phyloP scores from a whole-genome alignment of 2,113 vertebrate genomes.

The Burhinus oedicnemus region DNA sequence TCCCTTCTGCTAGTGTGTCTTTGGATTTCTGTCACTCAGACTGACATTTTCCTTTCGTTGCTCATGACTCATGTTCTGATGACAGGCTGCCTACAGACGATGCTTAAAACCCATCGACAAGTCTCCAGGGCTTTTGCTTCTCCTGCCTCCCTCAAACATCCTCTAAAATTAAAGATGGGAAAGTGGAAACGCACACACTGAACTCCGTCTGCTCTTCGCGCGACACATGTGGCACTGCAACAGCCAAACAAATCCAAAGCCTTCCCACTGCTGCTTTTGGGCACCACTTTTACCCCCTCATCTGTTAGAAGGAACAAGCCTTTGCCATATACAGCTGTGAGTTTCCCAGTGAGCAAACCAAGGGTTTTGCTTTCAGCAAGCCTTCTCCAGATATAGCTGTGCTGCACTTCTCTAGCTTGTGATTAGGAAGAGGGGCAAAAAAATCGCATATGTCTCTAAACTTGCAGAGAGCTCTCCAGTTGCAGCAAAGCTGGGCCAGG shows the following conservation, averaged over 20 bases:
- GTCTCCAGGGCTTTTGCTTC: constrained; percentile 70
- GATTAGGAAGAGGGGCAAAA: not conserved
- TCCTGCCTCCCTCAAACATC: constrained; percentile 65
- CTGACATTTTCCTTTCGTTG: constrained; percentile 62
- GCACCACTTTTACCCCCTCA: not conserved
- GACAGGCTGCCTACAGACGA: constrained; percentile 62
- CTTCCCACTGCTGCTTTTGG: constrained; percentile 25
- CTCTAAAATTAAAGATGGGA: constrained; percentile 67
- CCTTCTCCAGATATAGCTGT: not conserved
- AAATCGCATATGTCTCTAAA: not conserved
- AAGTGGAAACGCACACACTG: constrained; percentile 24
- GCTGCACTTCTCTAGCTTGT: not conserved
- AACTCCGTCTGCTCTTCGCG: constrained; percentile 26
- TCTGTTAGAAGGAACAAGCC: not conserved
- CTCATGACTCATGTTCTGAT: constrained; percentile 63
- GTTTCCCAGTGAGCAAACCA: not conserved
- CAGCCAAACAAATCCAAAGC: constrained; percentile 28
- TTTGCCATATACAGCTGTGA: not conserved
- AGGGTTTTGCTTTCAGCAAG: not conserved
- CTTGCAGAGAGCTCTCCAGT: not conserved
- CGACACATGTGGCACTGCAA: constrained; percentile 22
- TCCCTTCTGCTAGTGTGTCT: constrained; percentile 51
- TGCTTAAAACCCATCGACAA: constrained; percentile 68
- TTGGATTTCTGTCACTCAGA: constrained; percentile 55
- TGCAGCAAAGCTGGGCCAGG: not conserved